Evolutionary conservation across 2,797 vertebrate genomes (phyloP), one percentile per base, ranked within the genome.

Genomic region (Oceanodroma leucorhoa): DNA sequence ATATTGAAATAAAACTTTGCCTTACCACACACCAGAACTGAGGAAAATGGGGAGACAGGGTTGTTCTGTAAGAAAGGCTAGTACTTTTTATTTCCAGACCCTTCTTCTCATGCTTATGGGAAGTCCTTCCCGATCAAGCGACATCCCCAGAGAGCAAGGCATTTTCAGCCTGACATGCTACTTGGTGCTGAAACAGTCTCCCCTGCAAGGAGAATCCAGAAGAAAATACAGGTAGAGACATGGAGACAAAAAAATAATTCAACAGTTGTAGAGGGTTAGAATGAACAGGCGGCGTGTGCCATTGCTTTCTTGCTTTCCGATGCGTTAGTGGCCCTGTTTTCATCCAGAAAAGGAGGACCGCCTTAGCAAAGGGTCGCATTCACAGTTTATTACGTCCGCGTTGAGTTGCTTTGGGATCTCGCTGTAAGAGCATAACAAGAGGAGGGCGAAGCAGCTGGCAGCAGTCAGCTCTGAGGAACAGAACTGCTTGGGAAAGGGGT

Each of bases 211-310:
- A 85, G 57, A 60, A 7, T 27, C 21, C 41, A 50, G 43, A 66
- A 24, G 10, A 67, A 90, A 53, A 54, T 21, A 51, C 2, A 32
- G 19, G n/a, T 11, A 70, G n/a, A 54, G 2, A 46, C n/a, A 51
- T 0, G 0, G 54, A 70, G 30, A 41, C 27, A 65, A 26, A 43
- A 40, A 53, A 16, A 30, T 5, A 32, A 17, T 6, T 34, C 22
- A 62, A 20, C 16, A 29, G 7, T 43, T 51, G 11, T 29, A 43
- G 29, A 30, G 36, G n/a, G 8, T 38, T 66, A 32, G 46, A 51
- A 57, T 11, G 8, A 36, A 36, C 45, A n/a, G 54, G 18, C 22
- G 43, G n/a, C 0, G 1, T 15, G 27, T 2, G 1, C 45, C 3
- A 2, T 34, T 34, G 55, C 15, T 57, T 71, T 41, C 72, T 54